A percentile compares a stretch with the other conserved stretches of the same genome.
phyloP scores from a whole-genome alignment of 1,140 invertebrate genomes.

The Sarcophaga bullata region DNA sequence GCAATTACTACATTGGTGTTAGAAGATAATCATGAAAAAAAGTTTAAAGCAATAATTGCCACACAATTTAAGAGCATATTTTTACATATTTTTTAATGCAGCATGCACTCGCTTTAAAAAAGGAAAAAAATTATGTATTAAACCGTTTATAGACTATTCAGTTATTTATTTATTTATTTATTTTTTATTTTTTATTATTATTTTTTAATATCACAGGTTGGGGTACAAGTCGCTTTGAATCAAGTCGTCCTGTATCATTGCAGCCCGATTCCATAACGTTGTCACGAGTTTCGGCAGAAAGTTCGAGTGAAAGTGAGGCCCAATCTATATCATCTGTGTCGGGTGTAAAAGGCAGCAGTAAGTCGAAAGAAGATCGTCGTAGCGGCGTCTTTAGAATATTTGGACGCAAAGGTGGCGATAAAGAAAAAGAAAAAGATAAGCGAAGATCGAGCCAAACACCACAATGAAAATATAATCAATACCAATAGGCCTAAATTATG shows the following conservation, averaged over 20 bases:
- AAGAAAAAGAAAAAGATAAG: slow-evolving; percentile 63
- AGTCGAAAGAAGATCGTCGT: slow-evolving; percentile 62
- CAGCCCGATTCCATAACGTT: slow-evolving; percentile 63
- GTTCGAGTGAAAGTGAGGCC: slow-evolving; percentile 65
- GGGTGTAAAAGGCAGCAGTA: slow-evolving; percentile 62
- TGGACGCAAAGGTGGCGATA: slow-evolving; percentile 61
- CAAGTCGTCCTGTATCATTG: slow-evolving; percentile 61
- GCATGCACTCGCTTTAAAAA: no score
- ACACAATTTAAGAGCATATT: background rate
- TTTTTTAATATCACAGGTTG: slow-evolving; percentile 53
- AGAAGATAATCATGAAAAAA: no score
- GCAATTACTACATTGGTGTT: no score
- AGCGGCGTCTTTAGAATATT: slow-evolving; percentile 65
- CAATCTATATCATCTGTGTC: slow-evolving; percentile 64
- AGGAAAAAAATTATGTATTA: no score
- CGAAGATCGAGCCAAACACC: slow-evolving; percentile 61
- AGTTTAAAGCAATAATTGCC: background rate
- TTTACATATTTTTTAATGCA: no score
- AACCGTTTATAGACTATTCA: no score
- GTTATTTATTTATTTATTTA: background rate
- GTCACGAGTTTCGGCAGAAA: slow-evolving; percentile 62
- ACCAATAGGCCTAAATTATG: no score
- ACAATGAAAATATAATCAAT: slow-evolving; percentile 42
- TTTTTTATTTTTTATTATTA: background rate
- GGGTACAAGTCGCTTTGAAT: slow-evolving; percentile 61